Evolutionary conservation across 2,113 vertebrate species (phyloP), one percentile per base, ranked within the genome.

Genomic region (Pterocles burchelli): DNA sequence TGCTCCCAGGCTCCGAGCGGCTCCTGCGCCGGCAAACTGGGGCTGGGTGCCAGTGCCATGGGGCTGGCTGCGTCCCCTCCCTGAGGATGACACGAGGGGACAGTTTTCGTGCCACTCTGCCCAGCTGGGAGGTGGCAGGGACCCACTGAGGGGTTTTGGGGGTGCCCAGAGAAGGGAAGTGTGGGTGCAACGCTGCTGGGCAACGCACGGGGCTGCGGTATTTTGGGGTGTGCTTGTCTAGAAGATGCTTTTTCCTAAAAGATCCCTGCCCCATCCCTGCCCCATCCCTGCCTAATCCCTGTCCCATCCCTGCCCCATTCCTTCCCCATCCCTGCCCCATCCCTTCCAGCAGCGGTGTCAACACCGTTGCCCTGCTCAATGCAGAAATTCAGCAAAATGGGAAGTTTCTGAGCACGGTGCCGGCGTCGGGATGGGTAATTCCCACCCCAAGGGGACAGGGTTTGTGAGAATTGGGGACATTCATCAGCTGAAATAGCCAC

Each of bases 61-160:
- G 54, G n/a, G 19, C 24, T 16, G 46, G 72, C 77, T 68, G 72
- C 2, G 0, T 48, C 73, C 59, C 59, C 65, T 73, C 31, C 33
- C 29, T 22, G 1, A 0, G 22, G 72, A 11, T 13, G 6, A 9
- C 0, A 1, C 6, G 8, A 65, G 26, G 65, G 24, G 78, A 52
- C 0, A 0, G 49, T 7, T 55, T 77, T 36, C 9, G 7, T 41
- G 46, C 11, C 73, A 26, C 59, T 22, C 49, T 24, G 45, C 21
- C 57, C 4, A 0, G 15, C 1, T n/a, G 36, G 26, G 51, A 65
- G 66, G 65, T 41, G n/a, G 24, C 71, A 28, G 36, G 20, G 41
- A 3, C 8, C 13, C 22, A 33, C 61, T 61, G 2, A 3, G 29
- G 25, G 29, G 25, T 10, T 18, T n/a, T 54, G 20, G 25, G 63